Percentiles rank a stretch among this genome's conserved stretches.
phyloP scores from a whole-genome alignment of 1,140 invertebrate genomes.

The Sitophilus oryzae region DNA sequence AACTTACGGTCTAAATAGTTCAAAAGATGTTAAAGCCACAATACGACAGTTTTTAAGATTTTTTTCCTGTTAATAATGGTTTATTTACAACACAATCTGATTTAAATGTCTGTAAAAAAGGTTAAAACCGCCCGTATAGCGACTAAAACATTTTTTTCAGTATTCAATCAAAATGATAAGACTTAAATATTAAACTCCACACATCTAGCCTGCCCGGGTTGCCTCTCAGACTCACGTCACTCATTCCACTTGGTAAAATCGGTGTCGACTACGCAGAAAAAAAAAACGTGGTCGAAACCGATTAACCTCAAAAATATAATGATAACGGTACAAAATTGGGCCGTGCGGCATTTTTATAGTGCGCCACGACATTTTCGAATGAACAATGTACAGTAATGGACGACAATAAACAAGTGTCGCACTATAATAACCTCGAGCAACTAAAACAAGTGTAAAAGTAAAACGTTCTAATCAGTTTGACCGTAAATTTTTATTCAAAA shows the following conservation, averaged over 20 bases:
- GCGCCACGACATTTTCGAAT: not conserved
- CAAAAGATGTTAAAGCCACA: too few relatives aligned
- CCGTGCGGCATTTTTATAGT: slow-evolving; percentile 29
- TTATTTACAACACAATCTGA: too few relatives aligned
- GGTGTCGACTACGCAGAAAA: not conserved
- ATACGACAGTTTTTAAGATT: too few relatives aligned
- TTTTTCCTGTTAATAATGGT: too few relatives aligned
- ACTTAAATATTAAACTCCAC: slow-evolving; percentile 32
- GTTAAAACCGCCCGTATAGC: not conserved
- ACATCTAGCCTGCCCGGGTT: slow-evolving; percentile 46
- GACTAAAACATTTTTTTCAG: slow-evolving; percentile 9
- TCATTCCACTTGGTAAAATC: slow-evolving; percentile 31
- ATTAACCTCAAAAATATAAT: slow-evolving; percentile 32
- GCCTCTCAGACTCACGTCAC: slow-evolving; percentile 43
- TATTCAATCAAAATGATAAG: slow-evolving; percentile 15
- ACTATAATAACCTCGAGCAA: slow-evolving; percentile 2
- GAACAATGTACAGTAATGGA: not conserved
- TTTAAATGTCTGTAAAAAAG: too few relatives aligned
- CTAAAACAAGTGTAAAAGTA: slow-evolving; percentile 18
- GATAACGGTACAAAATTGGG: slow-evolving; percentile 37
- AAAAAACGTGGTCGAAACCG: slow-evolving; percentile 3
- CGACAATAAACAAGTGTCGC: not conserved
- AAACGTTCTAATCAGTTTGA: slow-evolving; percentile 36
- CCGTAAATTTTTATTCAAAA: slow-evolving; percentile 15
- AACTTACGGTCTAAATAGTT: too few relatives aligned